Conservation (phyloP, 2,797 vertebrate species). For the Paramormyrops hopkinsi region DNA sequence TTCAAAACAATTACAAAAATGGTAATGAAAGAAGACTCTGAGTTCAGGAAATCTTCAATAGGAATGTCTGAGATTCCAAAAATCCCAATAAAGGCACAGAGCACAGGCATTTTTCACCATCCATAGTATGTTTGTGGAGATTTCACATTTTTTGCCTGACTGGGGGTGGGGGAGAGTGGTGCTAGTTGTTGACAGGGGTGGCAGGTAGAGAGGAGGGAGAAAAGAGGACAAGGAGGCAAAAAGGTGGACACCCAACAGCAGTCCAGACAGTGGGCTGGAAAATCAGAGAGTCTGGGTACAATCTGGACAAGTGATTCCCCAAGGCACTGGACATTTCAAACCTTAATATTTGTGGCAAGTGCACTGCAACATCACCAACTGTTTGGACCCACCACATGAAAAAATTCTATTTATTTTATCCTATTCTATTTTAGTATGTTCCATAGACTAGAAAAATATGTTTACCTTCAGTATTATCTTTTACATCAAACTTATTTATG, state of each 20-base stretch:
- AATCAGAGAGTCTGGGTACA: not conserved
- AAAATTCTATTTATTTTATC: not conserved
- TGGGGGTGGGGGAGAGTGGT: not conserved
- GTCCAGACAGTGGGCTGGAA: not conserved
- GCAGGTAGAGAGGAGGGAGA: not conserved
- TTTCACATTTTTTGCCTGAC: not conserved
- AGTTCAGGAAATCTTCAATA: not conserved
- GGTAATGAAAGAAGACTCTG: not conserved
- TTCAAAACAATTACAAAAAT: not conserved
- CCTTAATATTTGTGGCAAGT: not conserved
- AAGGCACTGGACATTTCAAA: not conserved
- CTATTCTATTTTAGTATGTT: not conserved
- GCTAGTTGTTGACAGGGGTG: not conserved
- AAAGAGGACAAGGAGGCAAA: not conserved
- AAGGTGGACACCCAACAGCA: not conserved
- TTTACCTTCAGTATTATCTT: not conserved
- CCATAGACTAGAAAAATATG: not conserved
- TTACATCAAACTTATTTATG: not conserved
- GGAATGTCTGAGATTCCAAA: not conserved
- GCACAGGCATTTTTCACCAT: not conserved
- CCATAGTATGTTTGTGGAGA: not conserved
- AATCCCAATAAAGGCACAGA: not conserved
- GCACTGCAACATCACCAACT: not conserved
- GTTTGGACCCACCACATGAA: not conserved
- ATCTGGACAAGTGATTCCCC: not conserved